Percentiles rank a stretch among this genome's conserved stretches.
phyloP scores from a whole-genome alignment of 2,888 invertebrate species.

The Phania funesta region DNA sequence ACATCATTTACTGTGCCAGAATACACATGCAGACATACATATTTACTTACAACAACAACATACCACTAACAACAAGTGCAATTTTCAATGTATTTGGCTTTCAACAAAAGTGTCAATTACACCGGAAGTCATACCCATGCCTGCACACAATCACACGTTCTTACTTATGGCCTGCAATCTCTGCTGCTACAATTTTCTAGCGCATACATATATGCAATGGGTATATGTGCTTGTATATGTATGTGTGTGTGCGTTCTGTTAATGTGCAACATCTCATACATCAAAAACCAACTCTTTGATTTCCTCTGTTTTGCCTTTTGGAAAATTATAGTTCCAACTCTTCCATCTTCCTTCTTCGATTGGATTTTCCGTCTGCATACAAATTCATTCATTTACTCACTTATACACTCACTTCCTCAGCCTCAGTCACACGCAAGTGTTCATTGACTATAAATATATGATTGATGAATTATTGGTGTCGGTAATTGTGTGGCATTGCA shows the following conservation, averaged over 20 bases:
- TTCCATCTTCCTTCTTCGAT: background rate
- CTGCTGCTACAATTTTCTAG: background rate
- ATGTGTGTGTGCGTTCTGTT: background rate
- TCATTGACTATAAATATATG: constrained; percentile 59
- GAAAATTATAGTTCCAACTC: constrained; percentile 14
- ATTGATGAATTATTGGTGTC: constrained; percentile 63
- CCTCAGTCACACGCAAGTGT: constrained; percentile 35
- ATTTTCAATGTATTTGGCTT: constrained; percentile 55
- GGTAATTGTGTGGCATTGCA: constrained; percentile 49
- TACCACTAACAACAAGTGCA: constrained; percentile 31
- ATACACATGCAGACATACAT: background rate
- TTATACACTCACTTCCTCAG: constrained; percentile 50
- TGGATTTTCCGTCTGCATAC: constrained; percentile 20
- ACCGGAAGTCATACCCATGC: constrained; percentile 64
- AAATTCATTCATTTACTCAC: constrained; percentile 42
- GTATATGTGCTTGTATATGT: background rate
- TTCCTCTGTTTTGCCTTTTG: constrained; percentile 54
- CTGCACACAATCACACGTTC: constrained; percentile 27
- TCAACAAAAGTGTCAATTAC: constrained; percentile 67
- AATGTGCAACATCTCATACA: constrained; percentile 25
- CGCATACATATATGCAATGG: background rate
- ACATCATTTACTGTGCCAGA: constrained; percentile 1
- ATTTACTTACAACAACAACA: background rate
- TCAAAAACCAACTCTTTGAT: constrained; percentile 48
- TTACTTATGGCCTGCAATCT: background rate